A percentile compares a stretch with the other conserved stretches of the same genome.
phyloP scores from a whole-genome alignment of 2,113 vertebrate species.

The Pseudonaja textilis region DNA sequence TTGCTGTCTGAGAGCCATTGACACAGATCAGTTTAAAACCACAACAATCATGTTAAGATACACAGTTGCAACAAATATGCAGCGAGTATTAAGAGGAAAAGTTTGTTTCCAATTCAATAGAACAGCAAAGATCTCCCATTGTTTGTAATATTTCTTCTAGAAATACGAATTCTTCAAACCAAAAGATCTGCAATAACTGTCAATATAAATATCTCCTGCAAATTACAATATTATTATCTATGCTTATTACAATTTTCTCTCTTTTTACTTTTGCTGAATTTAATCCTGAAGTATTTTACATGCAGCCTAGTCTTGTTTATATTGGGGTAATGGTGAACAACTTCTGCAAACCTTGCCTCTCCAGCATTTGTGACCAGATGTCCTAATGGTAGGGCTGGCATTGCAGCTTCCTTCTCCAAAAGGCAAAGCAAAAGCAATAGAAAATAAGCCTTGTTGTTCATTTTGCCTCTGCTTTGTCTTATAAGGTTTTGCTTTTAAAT shows the following conservation, averaged over 20 bases:
- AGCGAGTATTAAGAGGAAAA: background rate
- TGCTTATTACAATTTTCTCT: background rate
- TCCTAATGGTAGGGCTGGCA: background rate
- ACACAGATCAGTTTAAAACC: background rate
- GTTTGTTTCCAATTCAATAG: background rate
- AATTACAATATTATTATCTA: background rate
- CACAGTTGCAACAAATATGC: background rate
- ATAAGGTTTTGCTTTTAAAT: background rate
- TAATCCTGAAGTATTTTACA: background rate
- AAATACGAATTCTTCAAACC: background rate
- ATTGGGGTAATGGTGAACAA: background rate
- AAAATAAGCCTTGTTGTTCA: background rate
- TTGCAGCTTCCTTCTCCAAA: background rate
- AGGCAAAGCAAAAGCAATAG: background rate
- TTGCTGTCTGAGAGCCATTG: background rate
- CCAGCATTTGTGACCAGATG: background rate
- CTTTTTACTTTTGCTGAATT: background rate
- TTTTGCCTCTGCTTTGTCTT: background rate
- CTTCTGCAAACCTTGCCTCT: background rate
- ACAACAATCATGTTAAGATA: background rate
- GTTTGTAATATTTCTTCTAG: background rate
- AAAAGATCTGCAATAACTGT: background rate
- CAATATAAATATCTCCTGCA: background rate
- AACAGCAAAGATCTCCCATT: background rate
- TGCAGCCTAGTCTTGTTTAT: background rate